These are phyloP conservation scores for Sitophilus oryzae DNA, from an alignment of 1,140 invertebrate genomes.

Conservation along the genomic window DNA sequence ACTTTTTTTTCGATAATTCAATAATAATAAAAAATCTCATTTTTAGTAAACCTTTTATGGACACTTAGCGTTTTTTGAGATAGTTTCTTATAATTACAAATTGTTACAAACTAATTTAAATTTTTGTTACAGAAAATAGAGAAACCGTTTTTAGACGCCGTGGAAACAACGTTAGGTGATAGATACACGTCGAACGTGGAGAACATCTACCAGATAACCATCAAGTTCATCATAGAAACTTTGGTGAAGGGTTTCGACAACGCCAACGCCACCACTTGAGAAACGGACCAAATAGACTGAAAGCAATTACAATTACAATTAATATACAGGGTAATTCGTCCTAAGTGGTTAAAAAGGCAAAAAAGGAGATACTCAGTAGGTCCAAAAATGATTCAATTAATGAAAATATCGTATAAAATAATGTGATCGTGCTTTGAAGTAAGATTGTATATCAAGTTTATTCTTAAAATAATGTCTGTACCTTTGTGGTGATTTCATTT, in stretches of 20 bases:
- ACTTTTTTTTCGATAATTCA: too few species aligned
- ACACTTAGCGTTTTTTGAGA: too few species aligned
- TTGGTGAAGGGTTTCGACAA: constrained; percentile 75
- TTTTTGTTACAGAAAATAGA: constrained; percentile 73
- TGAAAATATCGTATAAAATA: too few species aligned
- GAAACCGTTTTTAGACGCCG: constrained; percentile 79
- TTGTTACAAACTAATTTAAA: neutral
- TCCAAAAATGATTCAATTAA: too few species aligned
- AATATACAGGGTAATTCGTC: neutral
- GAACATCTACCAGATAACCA: constrained; percentile 84
- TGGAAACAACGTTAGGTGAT: constrained; percentile 77
- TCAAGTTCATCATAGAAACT: constrained; percentile 85
- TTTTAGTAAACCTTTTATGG: too few species aligned
- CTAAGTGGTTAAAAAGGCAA: neutral
- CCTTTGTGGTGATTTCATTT: too few species aligned
- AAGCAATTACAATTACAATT: neutral
- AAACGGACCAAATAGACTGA: constrained; percentile 21
- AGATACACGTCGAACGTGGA: constrained; percentile 88
- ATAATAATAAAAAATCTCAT: too few species aligned
- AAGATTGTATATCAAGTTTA: too few species aligned
- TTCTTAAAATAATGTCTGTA: too few species aligned
- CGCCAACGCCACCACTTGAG: constrained; percentile 39
- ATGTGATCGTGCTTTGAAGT: too few species aligned
- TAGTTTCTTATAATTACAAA: neutral
- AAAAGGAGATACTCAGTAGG: neutral